phyloP scores from a whole-genome alignment of 2,888 invertebrate genomes.

The Ochropleura leucogaster region DNA sequence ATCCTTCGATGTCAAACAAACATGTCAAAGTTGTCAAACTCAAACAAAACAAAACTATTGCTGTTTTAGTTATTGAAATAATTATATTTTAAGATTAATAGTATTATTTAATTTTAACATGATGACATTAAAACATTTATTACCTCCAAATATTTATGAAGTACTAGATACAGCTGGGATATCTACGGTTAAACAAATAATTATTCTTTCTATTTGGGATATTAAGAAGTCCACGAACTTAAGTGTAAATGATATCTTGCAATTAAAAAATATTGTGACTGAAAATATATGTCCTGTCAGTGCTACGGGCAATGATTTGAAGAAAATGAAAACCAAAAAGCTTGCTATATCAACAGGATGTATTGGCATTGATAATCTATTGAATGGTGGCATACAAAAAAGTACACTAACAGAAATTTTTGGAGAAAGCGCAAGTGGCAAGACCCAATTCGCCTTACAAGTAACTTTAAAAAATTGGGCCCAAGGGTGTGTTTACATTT shows the following conservation, averaged over 20 bases:
- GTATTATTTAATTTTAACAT: not conserved
- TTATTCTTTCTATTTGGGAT: slow-evolving; percentile 79
- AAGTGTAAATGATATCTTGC: slow-evolving; percentile 75
- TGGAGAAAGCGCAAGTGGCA: slow-evolving; percentile 95
- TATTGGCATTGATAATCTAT: slow-evolving; percentile 89
- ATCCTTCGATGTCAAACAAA: no score
- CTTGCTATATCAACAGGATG: slow-evolving; percentile 89
- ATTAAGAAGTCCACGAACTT: slow-evolving; percentile 83
- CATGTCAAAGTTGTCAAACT: no score
- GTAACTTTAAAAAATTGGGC: slow-evolving; percentile 92
- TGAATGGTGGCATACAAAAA: slow-evolving; percentile 92
- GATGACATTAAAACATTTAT: slow-evolving; percentile 57
- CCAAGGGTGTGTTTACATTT: slow-evolving; percentile 92
- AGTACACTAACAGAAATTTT: slow-evolving; percentile 94
- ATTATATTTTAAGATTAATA: not conserved
- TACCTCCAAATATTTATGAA: slow-evolving; percentile 79
- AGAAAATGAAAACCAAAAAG: slow-evolving; percentile 61
- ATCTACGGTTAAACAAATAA: slow-evolving; percentile 78
- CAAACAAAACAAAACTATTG: no score
- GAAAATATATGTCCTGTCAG: slow-evolving; percentile 70
- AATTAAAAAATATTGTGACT: slow-evolving; percentile 78
- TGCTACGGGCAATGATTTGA: slow-evolving; percentile 70
- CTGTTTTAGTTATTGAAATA: not conserved
- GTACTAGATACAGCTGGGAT: slow-evolving; percentile 79
- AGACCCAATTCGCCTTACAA: slow-evolving; percentile 95